A percentile compares a stretch with the other conserved stretches of the same genome.
These are phyloP conservation scores for Theodoxus fluviatilis DNA, from an alignment of 2,888 invertebrate species.

Conservation along the genomic window DNA sequence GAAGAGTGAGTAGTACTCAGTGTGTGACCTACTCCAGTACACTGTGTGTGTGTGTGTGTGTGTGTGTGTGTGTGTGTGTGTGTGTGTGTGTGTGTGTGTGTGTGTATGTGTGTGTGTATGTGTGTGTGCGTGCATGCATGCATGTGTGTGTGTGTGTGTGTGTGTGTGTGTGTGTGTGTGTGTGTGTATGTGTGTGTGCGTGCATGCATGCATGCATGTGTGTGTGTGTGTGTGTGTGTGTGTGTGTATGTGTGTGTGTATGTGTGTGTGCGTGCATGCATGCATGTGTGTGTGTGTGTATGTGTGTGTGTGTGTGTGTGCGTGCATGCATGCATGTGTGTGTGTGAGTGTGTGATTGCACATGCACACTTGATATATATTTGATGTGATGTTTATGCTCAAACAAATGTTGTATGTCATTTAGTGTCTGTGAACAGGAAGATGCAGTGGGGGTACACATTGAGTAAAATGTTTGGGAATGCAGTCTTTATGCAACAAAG, in stretches of 20 bases:
- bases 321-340: constrained; percentile 4
- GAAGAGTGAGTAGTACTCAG: too few relatives aligned
- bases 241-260: neutral
- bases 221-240: neutral
- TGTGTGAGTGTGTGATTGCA: constrained; percentile 24
- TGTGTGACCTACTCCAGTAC: too few relatives aligned
- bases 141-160: constrained; percentile 10
- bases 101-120: neutral
- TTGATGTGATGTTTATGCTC: too few relatives aligned
- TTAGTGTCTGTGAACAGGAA: too few relatives aligned
- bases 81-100: neutral
- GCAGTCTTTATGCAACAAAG: too few relatives aligned
- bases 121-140: neutral
- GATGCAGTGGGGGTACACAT: too few relatives aligned
- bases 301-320: constrained; percentile 22
- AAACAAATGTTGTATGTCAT: neutral
- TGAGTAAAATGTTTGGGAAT: too few relatives aligned
- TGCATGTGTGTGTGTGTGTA: constrained; percentile 22
- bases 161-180: constrained; percentile 1
- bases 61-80: constrained; percentile 5
- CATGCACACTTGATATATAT: too few relatives aligned
- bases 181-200: neutral
- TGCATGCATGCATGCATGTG: neutral
- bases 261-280: neutral
- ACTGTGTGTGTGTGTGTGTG: neutral